Base-by-base conservation (phyloP, 2,113 vertebrate genomes). In the Coregonus clupeaformis region DNA sequence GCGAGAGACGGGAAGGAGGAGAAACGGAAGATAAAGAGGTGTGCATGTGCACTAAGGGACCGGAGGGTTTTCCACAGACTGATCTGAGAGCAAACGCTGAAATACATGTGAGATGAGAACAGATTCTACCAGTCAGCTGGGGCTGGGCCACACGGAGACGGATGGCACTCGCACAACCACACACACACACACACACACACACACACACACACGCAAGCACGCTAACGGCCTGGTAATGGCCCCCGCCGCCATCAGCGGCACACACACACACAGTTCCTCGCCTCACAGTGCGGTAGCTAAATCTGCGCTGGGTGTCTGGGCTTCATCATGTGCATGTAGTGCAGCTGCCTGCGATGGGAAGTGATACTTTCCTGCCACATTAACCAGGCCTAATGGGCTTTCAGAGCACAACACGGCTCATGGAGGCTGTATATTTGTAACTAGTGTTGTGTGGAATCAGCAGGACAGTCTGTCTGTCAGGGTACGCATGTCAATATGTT, bases 111-210 rank as follows among this genome's bases (percentile, higher is more conserved):
- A 87, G 86, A 87, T 84, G 85, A 82, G 84, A 87, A 87, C 88
- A 90, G 85, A 90, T 87, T 90, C 83, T 78, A 85, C 83, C 80
- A 88, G 90, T 91, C 87, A 88, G 79, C 80, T 80, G 80, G 65
- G 73, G 27, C 74, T 77, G 42, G 77, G 52, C 62, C 30, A 77
- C 72, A 6, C 74, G 81, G 63, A 64, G 81, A 82, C 62, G 79
- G 82, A 72, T 80, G 71, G 79, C 71, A 67, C 24, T 49, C 70
- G 74, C 32, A 47, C 30, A 27, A 1, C 27, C 30, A 84, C 71
- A 67, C 71, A 71, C 25, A 64, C 79, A 80, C 27, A 27, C 27
- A 27, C 27, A 5, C 42, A 45, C 42, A 45, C 42, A 11, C 42
- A 45, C 49, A 49, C 59, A 30, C 29, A 45, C 57, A 74, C 60